Base-by-base conservation (phyloP, 2,888 invertebrate species). In the Elmis aenea region DNA sequence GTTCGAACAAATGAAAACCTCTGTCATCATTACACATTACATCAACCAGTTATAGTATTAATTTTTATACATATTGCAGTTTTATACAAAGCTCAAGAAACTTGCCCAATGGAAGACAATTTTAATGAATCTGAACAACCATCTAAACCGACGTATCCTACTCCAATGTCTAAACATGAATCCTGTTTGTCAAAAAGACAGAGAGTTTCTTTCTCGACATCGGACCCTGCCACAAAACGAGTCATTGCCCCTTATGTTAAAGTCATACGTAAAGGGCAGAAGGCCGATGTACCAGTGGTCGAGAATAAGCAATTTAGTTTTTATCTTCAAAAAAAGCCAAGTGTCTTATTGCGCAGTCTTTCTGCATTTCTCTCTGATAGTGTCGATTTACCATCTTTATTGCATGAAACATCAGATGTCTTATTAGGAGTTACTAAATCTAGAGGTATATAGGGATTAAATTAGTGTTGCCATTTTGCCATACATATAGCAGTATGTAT, bases 391-490 rank as follows among this genome's bases (percentile, higher is more conserved):
- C 69, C 74, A 15, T 66, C 72, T 1, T 56, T 78, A 20, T 52
- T 79, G 34, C 73, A 72, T 35, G 77, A 79, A 57, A 76, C 77
- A 5, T 72, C 74, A 5, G 70, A 73, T 55, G 72, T 77, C 6
- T 57, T 78, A 48, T 77, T 73, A 56, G 66, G 67, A 2, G 68
- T 74, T 3, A 76, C 76, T 0, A 70, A 71, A 27, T 76, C 77
- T 50, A 69, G 71, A 45, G 76, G 77, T 75, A 57, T 33, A 18
- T 18, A n/a, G n/a, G n/a, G n/a, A n/a, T n/a, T n/a, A n/a, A n/a
- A n/a, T n/a, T n/a, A n/a, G n/a, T n/a, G n/a, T n/a, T n/a, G n/a
- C n/a, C n/a, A n/a, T n/a, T n/a, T n/a, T n/a, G n/a, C n/a, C n/a
- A n/a, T n/a, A n/a, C n/a, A n/a, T n/a, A n/a, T n/a, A n/a, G n/a